phyloP scores from a whole-genome alignment of 2,888 invertebrate genomes.

The Conus canariensis region DNA sequence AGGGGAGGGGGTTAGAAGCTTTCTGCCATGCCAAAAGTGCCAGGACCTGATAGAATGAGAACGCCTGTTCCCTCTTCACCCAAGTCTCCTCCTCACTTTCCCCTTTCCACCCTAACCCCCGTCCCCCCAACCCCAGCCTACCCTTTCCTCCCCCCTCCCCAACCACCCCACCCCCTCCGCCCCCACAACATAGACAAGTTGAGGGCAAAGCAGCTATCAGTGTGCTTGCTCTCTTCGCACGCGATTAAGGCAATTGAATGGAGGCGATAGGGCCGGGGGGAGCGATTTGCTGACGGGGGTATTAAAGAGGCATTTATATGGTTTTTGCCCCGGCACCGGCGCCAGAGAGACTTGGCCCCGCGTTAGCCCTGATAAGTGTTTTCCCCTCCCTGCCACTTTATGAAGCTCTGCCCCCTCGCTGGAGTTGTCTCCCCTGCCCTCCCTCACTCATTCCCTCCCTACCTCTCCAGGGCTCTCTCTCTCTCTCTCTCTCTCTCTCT shows the following conservation, averaged over 20 bases:
- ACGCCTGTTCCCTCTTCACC: too few relatives aligned
- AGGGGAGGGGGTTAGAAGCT: too few relatives aligned
- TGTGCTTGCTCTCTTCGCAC: constrained; percentile 31
- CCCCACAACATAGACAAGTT: constrained; percentile 3
- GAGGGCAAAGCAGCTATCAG: constrained; percentile 17
- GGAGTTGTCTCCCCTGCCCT: neutral
- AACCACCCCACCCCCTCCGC: neutral
- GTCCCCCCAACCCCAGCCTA: neutral
- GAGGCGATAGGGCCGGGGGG: constrained; percentile 23
- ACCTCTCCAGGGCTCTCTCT: neutral
- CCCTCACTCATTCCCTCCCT: neutral
- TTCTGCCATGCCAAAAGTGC: too few relatives aligned
- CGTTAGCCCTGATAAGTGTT: constrained; percentile 41
- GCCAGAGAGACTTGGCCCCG: constrained; percentile 37
- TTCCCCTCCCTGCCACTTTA: constrained; percentile 22
- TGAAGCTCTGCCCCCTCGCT: constrained; percentile 6
- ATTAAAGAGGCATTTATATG: constrained; percentile 45
- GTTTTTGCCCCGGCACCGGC: constrained; percentile 37
- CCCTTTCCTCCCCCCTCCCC: neutral
- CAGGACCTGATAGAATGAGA: too few relatives aligned
- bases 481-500: too few relatives aligned
- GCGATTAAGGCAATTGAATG: constrained; percentile 44
- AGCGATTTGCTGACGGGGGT: constrained; percentile 31
- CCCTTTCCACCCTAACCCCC: too few relatives aligned
- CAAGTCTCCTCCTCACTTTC: too few relatives aligned